Percentiles rank a stretch among this genome's conserved stretches.
phyloP scores from a whole-genome alignment of 2,113 vertebrate species.

The Centropus bengalensis region DNA sequence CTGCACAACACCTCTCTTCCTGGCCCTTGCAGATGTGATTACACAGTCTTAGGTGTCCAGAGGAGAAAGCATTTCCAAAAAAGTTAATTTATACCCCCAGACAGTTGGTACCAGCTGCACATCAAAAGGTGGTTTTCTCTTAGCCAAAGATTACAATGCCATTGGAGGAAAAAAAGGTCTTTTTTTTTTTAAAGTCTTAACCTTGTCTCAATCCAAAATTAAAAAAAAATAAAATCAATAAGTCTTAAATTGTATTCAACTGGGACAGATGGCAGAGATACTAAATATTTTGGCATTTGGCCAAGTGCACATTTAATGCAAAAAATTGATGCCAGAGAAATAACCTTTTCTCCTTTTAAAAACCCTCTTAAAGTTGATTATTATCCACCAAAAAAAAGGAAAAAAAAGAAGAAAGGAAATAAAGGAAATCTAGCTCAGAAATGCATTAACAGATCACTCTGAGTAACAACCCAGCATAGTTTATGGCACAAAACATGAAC shows the following conservation, averaged over 20 bases:
- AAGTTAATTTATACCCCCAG: background rate
- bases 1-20: background rate
- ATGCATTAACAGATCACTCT: slow-evolving; percentile 46
- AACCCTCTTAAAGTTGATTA: slow-evolving; percentile 22
- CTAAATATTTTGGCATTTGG: slow-evolving; percentile 41
- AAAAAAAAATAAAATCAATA: slow-evolving; percentile 4
- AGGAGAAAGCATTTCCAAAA: background rate
- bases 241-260: slow-evolving; percentile 44
- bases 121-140: background rate
- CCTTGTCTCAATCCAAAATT: slow-evolving; percentile 15
- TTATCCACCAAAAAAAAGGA: background rate
- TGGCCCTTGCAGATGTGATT: background rate
- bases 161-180: background rate
- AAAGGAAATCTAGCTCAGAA: background rate
- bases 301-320: slow-evolving; percentile 56
- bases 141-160: background rate
- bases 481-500: slow-evolving; percentile 22
- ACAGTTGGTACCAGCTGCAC: background rate
- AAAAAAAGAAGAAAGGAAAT: background rate
- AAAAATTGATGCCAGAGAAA: slow-evolving; percentile 53
- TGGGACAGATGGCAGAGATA: slow-evolving; percentile 55
- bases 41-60: background rate
- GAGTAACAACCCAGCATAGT: background rate
- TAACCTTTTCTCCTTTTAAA: slow-evolving; percentile 65
- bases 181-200: background rate